Base-by-base conservation (phyloP, 30 jellyfish, hydroid and myxozoan genomes). In the Aurelia aurita complex sp. Pacific region DNA sequence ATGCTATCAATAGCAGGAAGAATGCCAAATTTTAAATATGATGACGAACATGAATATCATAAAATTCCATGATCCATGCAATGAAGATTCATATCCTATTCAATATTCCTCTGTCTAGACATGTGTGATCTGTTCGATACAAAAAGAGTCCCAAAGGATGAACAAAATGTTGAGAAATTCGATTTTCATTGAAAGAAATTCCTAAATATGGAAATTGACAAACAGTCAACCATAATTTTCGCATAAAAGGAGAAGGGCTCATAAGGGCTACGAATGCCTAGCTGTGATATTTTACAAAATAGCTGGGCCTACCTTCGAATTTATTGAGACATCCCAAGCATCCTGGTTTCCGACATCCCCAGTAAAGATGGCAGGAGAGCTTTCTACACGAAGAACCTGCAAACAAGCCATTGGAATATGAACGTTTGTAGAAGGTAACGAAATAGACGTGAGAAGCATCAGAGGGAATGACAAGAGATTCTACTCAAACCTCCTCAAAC, bases 291-390 rank as follows among this genome's bases (percentile, higher is more conserved):
- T 46, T 9, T 46, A 46, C 57, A 9, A 7, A 46, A 5, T 4
- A 14, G 57, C 0, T 11, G 1, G 40, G 40, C 68, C 42, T 9
- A 86, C 95, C 95, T 86, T 73, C 81, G 57, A 77, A 76, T 68
- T n/a, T 86, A 52, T 77, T 69, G 51, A 86, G 89, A 51, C 95
- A 86, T 5, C 95, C 95, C 2, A 76, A 69, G 70, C 95, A 86
- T 2, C 89, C 85, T 4, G 89, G 80, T 36, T 68, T 76, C 33
- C 86, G 40, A 71, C 95, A 86, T n/a, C 89, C 89, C 95, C 95
- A 86, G 66, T 86, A 86, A 38, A 86, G 77, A 67, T 77, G 76
- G 59, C 95, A 86, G 32, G 36, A 86, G 10, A 83, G 81, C 67
- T 72, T 57, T 40, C 81, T 82, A 43, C 92, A 83, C 1, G 92